Percentiles rank a stretch among this genome's conserved stretches.
These are phyloP conservation scores for Illadopsis cleaveri DNA, from an alignment of 2,113 vertebrate species.

Conservation along the genomic window DNA sequence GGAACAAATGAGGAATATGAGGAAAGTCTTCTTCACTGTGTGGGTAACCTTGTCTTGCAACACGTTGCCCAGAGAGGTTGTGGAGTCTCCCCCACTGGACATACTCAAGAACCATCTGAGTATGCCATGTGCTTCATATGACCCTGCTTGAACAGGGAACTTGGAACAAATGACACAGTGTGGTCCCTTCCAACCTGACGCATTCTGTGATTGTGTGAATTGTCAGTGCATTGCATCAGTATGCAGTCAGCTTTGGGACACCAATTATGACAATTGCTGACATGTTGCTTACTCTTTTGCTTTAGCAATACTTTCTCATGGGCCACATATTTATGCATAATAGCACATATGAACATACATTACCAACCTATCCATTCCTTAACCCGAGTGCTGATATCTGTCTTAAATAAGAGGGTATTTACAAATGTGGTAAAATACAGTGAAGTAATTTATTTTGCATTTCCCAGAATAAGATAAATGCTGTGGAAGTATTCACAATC, in stretches of 20 bases:
- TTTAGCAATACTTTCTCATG: neutral
- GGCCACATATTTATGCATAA: neutral
- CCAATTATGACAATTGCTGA: neutral
- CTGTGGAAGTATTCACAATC: neutral
- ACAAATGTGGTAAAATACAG: neutral
- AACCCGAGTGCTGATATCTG: neutral
- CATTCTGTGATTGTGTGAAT: neutral
- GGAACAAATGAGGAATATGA: neutral
- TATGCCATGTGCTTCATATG: neutral
- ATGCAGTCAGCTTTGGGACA: neutral
- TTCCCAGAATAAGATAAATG: neutral
- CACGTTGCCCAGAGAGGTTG: neutral
- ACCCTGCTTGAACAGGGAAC: neutral
- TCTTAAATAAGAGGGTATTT: neutral
- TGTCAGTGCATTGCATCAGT: neutral
- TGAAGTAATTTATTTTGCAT: neutral
- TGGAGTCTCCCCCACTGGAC: neutral
- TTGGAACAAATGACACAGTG: neutral
- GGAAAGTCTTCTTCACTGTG: neutral
- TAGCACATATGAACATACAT: rapidly evolving
- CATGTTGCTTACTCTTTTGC: neutral
- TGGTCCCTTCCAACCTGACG: neutral
- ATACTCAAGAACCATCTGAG: neutral
- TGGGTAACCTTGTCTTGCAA: neutral
- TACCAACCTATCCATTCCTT: neutral